A percentile compares a stretch with the other conserved stretches of the same genome.
phyloP scores from a whole-genome alignment of 53 echinoderm and acorn worm genomes.

The Holothuria scabra region DNA sequence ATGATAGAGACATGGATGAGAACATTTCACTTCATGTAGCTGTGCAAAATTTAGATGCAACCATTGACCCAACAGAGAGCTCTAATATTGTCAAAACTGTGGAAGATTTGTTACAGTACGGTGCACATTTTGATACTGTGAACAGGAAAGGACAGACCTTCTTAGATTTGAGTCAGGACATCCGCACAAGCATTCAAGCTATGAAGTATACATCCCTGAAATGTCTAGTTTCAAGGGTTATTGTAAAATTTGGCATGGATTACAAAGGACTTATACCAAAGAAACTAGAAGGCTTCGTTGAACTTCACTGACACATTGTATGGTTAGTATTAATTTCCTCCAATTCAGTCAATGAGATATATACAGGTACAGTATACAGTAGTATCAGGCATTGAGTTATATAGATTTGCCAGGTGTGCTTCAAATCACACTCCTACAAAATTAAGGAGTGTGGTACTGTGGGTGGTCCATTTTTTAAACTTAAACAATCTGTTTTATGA shows the following conservation, averaged over 20 bases:
- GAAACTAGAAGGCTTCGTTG: constrained; percentile 83
- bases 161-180: constrained; percentile 63
- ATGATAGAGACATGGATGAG: constrained; percentile 67
- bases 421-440: too few species aligned
- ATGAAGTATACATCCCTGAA: constrained; percentile 81
- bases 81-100: constrained; percentile 59
- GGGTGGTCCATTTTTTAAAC: too few species aligned
- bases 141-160: constrained; percentile 74
- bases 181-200: constrained; percentile 36
- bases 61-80: constrained; percentile 52
- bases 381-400: too few species aligned
- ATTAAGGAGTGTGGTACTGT: too few species aligned
- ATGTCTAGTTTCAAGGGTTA: constrained; percentile 81
- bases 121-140: constrained; percentile 83
- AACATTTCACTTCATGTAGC: constrained; percentile 87
- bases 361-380: too few species aligned
- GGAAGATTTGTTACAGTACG: constrained; percentile 72
- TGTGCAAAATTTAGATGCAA: constrained; percentile 52
- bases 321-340: too few species aligned
- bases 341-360: too few species aligned
- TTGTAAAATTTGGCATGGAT: constrained; percentile 67
- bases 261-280: constrained; percentile 83
- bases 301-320: constrained; percentile 60
- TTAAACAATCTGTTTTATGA: too few species aligned
- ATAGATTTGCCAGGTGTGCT: too few species aligned